Conservation (phyloP, 2,113 vertebrate genomes). For the Aramus guarauna region DNA sequence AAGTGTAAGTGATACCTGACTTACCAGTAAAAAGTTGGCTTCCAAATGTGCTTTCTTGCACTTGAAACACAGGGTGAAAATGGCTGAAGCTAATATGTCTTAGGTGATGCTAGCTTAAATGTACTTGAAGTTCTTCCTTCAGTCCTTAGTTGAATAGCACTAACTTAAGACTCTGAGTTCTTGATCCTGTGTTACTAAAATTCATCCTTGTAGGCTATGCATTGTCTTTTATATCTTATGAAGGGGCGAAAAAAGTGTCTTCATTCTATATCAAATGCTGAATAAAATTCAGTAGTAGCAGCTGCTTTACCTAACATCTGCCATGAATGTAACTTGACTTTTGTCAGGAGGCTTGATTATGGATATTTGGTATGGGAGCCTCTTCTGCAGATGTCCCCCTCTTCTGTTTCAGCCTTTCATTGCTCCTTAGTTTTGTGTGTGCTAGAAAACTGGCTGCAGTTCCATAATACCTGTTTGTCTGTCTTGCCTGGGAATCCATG, state of each 20-base stretch:
- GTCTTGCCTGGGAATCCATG: not conserved
- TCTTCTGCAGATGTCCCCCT: not conserved
- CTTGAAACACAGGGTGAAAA: not conserved
- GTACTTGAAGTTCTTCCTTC: not conserved
- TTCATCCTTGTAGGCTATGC: not conserved
- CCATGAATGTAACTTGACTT: not conserved
- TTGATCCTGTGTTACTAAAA: not conserved
- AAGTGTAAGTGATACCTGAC: not conserved
- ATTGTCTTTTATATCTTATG: not conserved
- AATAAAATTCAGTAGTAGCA: not conserved
- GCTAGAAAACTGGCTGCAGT: not conserved
- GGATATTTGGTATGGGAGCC: not conserved
- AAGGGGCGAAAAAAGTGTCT: not conserved
- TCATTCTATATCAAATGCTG: not conserved
- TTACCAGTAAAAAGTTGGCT: not conserved
- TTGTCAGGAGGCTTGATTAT: not conserved
- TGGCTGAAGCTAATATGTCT: not conserved
- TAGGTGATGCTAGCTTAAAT: not conserved
- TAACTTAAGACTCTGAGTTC: not conserved
- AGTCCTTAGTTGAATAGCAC: not conserved
- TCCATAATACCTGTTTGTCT: not conserved
- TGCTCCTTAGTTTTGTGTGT: not conserved
- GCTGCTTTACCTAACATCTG: not conserved
- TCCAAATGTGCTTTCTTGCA: not conserved
- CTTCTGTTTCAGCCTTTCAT: not conserved